A percentile compares a stretch with the other conserved stretches of the same genome.
phyloP scores from a whole-genome alignment of 2,888 invertebrate species.

The Endomychus coccineus region DNA sequence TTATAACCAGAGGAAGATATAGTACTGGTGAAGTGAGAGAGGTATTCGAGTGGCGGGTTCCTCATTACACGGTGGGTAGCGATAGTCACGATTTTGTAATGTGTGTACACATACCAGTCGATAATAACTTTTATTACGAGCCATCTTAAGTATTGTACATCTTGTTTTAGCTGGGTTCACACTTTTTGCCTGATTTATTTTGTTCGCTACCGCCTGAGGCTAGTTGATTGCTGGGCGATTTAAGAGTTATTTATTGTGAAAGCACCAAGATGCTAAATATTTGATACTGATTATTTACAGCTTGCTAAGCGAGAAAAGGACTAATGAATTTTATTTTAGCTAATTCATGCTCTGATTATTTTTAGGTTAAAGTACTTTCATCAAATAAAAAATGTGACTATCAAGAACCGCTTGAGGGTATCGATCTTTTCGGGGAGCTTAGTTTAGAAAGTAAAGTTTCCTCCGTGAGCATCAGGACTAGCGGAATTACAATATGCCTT shows the following conservation, averaged over 20 bases:
- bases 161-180: constrained; percentile 39
- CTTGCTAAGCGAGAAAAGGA: constrained; percentile 25
- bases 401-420: no score
- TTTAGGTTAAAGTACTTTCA: no score
- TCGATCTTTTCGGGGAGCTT: no score
- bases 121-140: constrained; percentile 42
- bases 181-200: constrained; percentile 32
- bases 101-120: constrained; percentile 42
- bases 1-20: constrained; percentile 30
- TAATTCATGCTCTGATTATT: constrained; percentile 7
- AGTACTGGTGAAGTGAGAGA: constrained; percentile 25
- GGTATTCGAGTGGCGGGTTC: constrained; percentile 31
- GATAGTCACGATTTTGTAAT: constrained; percentile 43
- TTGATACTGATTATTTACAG: constrained; percentile 26
- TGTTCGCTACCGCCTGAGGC: constrained; percentile 22
- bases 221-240: constrained; percentile 20
- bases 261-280: constrained; percentile 22
- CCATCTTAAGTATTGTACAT: constrained; percentile 40
- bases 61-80: constrained; percentile 46
- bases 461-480: no score
- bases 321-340: constrained; percentile 23
- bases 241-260: constrained; percentile 23
- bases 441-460: no score
- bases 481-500: no score
- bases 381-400: no score